Percentiles rank a stretch among this genome's conserved stretches.
phyloP scores from a whole-genome alignment of 2,888 invertebrate genomes.

The Trissonchulus sp. region DNA sequence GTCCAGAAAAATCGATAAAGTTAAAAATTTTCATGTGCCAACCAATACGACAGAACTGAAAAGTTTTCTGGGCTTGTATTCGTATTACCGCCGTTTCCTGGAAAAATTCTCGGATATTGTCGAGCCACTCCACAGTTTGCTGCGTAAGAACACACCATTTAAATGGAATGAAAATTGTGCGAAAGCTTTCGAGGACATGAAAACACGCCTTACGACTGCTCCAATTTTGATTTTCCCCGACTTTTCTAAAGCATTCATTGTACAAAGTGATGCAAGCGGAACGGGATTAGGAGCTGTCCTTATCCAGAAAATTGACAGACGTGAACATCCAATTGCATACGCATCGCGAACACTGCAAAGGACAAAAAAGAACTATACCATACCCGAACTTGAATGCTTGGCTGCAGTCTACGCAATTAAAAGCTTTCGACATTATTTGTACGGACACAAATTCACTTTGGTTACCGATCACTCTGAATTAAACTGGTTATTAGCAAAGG shows the following conservation, averaged over 20 bases:
- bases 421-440: slow-evolving; percentile 31
- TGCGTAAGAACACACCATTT: too few species aligned
- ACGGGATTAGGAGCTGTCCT: slow-evolving; percentile 42
- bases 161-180: too few species aligned
- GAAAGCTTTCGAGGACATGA: not conserved
- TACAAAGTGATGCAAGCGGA: slow-evolving; percentile 40
- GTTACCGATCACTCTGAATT: slow-evolving; percentile 34
- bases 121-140: too few species aligned
- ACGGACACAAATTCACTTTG: slow-evolving; percentile 24
- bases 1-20: too few species aligned
- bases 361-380: slow-evolving; percentile 38
- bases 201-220: not conserved
- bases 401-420: slow-evolving; percentile 38
- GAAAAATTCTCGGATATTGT: too few species aligned
- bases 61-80: too few species aligned
- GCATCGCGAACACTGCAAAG: slow-evolving; percentile 37
- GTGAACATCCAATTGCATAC: slow-evolving; percentile 39
- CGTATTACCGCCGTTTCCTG: too few species aligned
- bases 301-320: slow-evolving; percentile 34
- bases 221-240: not conserved
- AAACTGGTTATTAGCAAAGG: slow-evolving; percentile 40
- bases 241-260: slow-evolving; percentile 9
- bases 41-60: too few species aligned
- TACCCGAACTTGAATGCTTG: slow-evolving; percentile 40
- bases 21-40: too few species aligned